Base-by-base conservation (phyloP, 2,888 invertebrate genomes). In the Rhogogaster chlorosoma region DNA sequence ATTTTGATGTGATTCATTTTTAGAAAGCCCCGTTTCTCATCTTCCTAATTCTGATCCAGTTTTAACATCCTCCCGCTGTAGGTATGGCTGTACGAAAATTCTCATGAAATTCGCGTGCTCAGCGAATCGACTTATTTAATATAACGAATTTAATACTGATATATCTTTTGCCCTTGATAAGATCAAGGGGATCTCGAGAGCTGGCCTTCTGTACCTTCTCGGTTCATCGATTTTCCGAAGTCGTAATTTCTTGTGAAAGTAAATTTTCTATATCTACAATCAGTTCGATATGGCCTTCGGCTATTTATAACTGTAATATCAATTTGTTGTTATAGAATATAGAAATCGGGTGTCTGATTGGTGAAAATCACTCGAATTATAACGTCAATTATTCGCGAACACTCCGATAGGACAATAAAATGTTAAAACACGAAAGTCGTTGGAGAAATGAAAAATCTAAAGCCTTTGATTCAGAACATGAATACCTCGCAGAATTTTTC, bases 131-230 rank as follows among this genome's bases (percentile, higher is more conserved):
- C 32, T 53, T 49, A 77, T 77, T 73, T 9, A 42, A 73, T 73
- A 42, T 22, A 5, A 42, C 42, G 22, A 42, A 73, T 22, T 77
- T 73, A 9, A 73, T 53, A 7, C 15, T 12, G 49, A 29, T 53
- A 29, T 53, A 77, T 45, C n/a, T 49, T 18, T 67, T 67, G 18
- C 67, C 32, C 32, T 53, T 29, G 22, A 42, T 18, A 73, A 73
- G 22, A 73, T 73, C 71, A 73, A 73, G 71, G n/a, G 42, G 42
- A 42, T 73, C 38, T 73, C 18, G 42, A 73, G 42, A 73, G 42
- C 38, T 42, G 71, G 22, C 36, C 45, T 12, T 29, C 18, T 70
- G 15, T 42, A 38, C 42, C 22, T 38, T 7, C 38, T 38, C 22
- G 22, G 18, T 42, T 38, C 42, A 22, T 42, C 38, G 71, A 42